Conservation (phyloP, 1,140 invertebrate genomes). For the Zaprionus capensis region DNA sequence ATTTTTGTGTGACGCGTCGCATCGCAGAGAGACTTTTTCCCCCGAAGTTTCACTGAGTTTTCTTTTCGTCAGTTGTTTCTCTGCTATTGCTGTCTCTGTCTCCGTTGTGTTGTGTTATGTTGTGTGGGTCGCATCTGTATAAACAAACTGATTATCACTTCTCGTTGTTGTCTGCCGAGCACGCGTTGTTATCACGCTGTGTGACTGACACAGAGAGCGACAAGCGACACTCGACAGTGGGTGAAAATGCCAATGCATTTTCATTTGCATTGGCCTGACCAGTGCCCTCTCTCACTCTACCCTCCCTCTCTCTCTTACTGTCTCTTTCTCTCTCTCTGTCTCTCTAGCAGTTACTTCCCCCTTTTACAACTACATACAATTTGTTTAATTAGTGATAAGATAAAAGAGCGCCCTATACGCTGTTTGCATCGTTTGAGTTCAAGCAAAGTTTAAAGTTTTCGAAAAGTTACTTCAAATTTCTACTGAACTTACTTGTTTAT, state of each 20-base stretch:
- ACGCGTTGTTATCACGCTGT: slow-evolving; percentile 45
- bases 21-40: slow-evolving; percentile 64
- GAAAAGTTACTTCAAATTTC: background rate
- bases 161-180: slow-evolving; percentile 9
- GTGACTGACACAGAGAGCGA: slow-evolving; percentile 25
- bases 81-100: background rate
- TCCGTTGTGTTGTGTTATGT: slow-evolving; percentile 28
- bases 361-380: too few relatives aligned
- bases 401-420: background rate
- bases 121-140: slow-evolving; percentile 61
- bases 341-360: too few relatives aligned
- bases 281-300: background rate
- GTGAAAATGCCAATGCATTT: slow-evolving; percentile 62
- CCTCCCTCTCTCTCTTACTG: background rate
- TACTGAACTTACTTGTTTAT: background rate
- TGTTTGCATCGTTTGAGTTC: background rate
- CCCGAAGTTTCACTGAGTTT: slow-evolving; percentile 73
- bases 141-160: slow-evolving; percentile 59
- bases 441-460: background rate
- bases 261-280: slow-evolving; percentile 42
- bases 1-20: slow-evolving; percentile 63
- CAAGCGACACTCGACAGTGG: slow-evolving; percentile 30
- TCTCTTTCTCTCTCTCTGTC: background rate
- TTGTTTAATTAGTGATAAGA: slow-evolving; percentile 2
- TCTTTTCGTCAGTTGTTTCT: slow-evolving; percentile 52